Evolutionary conservation across 2,113 vertebrate genomes (phyloP), one percentile per base, ranked within the genome.

Genomic region (Heliornis fulica): DNA sequence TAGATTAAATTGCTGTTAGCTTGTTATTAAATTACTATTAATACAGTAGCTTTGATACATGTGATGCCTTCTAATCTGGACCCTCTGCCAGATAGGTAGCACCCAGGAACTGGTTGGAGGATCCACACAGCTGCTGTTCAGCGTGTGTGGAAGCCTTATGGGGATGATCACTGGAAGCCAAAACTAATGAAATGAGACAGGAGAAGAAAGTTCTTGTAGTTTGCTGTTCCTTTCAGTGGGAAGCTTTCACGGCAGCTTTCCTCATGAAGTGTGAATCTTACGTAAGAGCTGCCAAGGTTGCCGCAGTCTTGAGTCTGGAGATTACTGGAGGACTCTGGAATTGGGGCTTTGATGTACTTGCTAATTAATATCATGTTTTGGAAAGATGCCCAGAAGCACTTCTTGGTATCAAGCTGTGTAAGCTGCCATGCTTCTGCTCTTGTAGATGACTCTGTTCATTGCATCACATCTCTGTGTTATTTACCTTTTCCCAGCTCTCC

Each of bases 1-100:
- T 95, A 92, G 74, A 83, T 95, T 94, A 86, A 78, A 64, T 68
- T 78, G 31, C 83, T 90, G 63, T 89, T 89, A 75, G 65, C 51
- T 71, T 86, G 29, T 78, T 81, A 75, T 83, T 81, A 78, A 78
- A 81, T 89, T 74, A 34, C 60, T 87, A 43, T 83, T 90, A 93
- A 90, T 71, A 64, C 36, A 83, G 82, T 45, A 66, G 45, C 32
- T 77, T 36, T 64, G 60, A 51, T 86, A 32, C 36, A 72, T 17
- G 34, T 18, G 53, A 41, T 81, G 51, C 60, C 68, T 84, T 95
- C 6, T 5, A 61, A 81, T 48, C 75, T 51, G 54, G 51, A 91
- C 83, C 82, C 28, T 81, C 7, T 95, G 85, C 64, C 88, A 79
- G 79, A 53, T 66, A 54, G 2, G 31, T 65, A 57, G 75, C 61